Percentiles rank a stretch among this genome's conserved stretches.
Evolutionary conservation across 2,113 vertebrate genomes (phyloP).

Genomic region (Corydoras sp.): DNA sequence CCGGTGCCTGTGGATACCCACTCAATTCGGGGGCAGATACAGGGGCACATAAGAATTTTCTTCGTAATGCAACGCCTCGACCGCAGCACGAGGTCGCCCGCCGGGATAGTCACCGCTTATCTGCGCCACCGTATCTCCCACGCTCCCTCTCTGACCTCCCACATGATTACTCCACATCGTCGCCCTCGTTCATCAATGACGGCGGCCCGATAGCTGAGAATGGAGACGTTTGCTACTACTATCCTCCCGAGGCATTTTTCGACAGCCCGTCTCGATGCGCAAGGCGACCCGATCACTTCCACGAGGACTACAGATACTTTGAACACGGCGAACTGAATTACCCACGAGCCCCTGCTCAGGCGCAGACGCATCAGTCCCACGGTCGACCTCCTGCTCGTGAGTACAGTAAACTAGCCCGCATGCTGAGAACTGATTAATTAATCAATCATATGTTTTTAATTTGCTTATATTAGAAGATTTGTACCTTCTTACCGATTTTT

Average conservation of each 20-base stretch:
- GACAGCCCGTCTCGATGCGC: slow-evolving; percentile 62
- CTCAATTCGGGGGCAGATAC: slow-evolving; percentile 55
- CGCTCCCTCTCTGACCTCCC: slow-evolving; percentile 80
- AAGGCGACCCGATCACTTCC: slow-evolving; percentile 69
- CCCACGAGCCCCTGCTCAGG: slow-evolving; percentile 73
- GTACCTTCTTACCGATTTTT: too few species aligned
- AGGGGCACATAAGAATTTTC: slow-evolving; percentile 81
- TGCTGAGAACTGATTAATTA: slow-evolving; percentile 24
- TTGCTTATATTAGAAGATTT: too few species aligned
- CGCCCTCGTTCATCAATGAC: slow-evolving; percentile 83
- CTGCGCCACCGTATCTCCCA: slow-evolving; percentile 83
- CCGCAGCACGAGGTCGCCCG: slow-evolving; percentile 80
- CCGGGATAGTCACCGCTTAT: slow-evolving; percentile 87
- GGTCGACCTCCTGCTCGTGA: slow-evolving; percentile 81
- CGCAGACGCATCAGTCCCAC: slow-evolving; percentile 69
- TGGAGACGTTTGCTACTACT: slow-evolving; percentile 80
- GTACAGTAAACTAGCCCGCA: slow-evolving; percentile 20
- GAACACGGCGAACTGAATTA: slow-evolving; percentile 78
- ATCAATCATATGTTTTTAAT: neutral
- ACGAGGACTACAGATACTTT: slow-evolving; percentile 89
- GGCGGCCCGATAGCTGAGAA: slow-evolving; percentile 75
- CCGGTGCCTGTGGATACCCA: slow-evolving; percentile 53
- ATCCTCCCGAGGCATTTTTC: slow-evolving; percentile 76
- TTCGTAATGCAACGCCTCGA: slow-evolving; percentile 75
- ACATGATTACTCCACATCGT: slow-evolving; percentile 80